These are phyloP conservation scores for Chunga burmeisteri DNA, from an alignment of 2,113 vertebrate genomes.

Conservation along the genomic window DNA sequence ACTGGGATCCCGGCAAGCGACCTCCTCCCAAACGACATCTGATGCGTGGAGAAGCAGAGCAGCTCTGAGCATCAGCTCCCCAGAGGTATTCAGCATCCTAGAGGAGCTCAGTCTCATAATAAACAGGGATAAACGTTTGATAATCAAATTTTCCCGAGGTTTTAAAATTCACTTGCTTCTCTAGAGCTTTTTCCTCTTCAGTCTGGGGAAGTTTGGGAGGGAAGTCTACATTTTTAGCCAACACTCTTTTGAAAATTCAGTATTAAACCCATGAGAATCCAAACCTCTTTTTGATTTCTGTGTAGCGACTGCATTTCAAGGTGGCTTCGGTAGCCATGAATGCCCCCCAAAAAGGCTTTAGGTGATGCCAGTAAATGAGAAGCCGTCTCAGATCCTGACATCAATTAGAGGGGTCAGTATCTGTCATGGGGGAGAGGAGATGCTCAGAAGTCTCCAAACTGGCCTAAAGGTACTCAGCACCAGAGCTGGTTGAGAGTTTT, in stretches of 20 bases:
- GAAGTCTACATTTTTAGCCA: background rate
- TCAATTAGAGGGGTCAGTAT: background rate
- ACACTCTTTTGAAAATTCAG: background rate
- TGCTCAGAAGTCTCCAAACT: background rate
- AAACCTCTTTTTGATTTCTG: background rate
- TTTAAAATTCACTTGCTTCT: background rate
- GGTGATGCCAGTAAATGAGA: background rate
- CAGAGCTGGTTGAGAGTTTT: background rate
- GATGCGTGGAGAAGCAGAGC: background rate
- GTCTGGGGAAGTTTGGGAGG: background rate
- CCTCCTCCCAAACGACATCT: background rate
- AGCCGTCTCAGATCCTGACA: background rate
- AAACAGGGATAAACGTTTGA: background rate
- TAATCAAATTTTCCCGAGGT: too few relatives aligned
- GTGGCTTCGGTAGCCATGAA: background rate
- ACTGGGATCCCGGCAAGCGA: accelerated
- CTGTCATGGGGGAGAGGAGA: accelerated
- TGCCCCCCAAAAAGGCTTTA: background rate
- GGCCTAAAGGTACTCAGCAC: background rate
- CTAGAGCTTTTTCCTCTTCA: background rate
- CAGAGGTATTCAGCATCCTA: background rate
- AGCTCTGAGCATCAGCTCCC: background rate
- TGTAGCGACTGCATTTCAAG: background rate
- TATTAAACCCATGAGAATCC: background rate
- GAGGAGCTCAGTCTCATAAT: background rate